Conservation (phyloP, 2,113 vertebrate species). For the Rutilus rutilus region DNA sequence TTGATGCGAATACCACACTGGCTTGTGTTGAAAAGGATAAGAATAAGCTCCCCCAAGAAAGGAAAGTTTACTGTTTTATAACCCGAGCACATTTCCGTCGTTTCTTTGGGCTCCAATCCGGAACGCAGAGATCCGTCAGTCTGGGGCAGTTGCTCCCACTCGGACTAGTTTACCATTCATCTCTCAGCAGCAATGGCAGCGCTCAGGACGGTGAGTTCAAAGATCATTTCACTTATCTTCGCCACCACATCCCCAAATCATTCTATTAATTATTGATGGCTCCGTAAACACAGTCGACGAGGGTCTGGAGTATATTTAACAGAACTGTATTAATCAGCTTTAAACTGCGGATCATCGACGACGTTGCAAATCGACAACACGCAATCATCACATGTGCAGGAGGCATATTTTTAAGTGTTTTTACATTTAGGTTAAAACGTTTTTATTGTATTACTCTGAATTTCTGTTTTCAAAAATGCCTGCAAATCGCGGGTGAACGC, state of each 20-base stretch:
- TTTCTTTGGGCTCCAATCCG: constrained; percentile 49
- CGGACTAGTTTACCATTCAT: constrained; percentile 56
- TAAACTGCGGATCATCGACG: neutral
- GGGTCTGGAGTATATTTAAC: neutral
- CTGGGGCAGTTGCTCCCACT: constrained; percentile 64
- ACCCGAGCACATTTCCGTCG: neutral
- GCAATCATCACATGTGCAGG: neutral
- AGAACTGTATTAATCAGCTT: neutral
- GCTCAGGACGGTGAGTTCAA: constrained; percentile 75
- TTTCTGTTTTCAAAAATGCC: neutral
- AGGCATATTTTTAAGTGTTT: neutral
- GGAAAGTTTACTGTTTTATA: neutral
- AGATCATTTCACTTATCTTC: constrained; percentile 32
- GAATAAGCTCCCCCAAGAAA: neutral
- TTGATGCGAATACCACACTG: neutral
- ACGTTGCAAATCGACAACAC: neutral
- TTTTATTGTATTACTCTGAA: neutral
- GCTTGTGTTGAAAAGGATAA: neutral
- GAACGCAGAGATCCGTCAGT: constrained; percentile 59
- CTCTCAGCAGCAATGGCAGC: constrained; percentile 72
- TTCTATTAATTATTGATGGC: constrained; percentile 60
- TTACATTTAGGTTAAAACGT: neutral
- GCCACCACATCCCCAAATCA: neutral
- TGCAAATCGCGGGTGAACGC: neutral
- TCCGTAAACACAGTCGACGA: neutral